Conservation (phyloP, 2,888 invertebrate species). For the Polyploca ridens region DNA sequence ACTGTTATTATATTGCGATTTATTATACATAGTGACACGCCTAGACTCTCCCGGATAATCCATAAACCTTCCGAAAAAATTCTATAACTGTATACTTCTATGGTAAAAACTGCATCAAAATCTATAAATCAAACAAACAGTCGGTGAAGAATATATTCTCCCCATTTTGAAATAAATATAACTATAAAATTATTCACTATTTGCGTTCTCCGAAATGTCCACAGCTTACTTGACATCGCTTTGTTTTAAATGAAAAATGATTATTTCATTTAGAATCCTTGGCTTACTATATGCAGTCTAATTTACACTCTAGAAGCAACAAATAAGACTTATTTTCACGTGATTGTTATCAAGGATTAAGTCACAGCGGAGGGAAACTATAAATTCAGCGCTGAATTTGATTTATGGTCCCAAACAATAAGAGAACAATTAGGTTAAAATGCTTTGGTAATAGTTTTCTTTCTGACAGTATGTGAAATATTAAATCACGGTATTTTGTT, state of each 20-base stretch:
- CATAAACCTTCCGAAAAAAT: too few relatives aligned
- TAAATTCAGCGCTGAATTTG: conserved; percentile 29
- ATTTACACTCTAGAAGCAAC: not conserved
- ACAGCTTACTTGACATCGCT: conserved; percentile 49
- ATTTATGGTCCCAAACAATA: conserved; percentile 33
- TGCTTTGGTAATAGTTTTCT: not conserved
- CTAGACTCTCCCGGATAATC: too few relatives aligned
- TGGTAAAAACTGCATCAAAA: too few relatives aligned
- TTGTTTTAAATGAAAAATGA: conserved; percentile 64
- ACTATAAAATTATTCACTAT: conserved; percentile 9
- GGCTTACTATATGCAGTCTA: conserved; percentile 18
- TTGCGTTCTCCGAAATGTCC: conserved; percentile 9
- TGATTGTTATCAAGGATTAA: not conserved
- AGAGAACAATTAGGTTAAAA: conserved; percentile 6
- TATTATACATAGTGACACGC: conserved; percentile 13
- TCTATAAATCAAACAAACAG: too few relatives aligned
- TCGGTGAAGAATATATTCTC: too few relatives aligned
- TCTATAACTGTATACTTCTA: too few relatives aligned
- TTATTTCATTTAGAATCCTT: conserved; percentile 50
- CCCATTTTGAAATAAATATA: conserved; percentile 13
- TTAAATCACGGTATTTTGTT: too few relatives aligned
- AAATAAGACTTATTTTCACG: not conserved
- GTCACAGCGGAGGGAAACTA: conserved; percentile 3
- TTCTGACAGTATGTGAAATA: not conserved
- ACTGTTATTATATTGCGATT: conserved; percentile 28